Conservation (phyloP, 2,113 vertebrate species). For the Alosa alosa region DNA sequence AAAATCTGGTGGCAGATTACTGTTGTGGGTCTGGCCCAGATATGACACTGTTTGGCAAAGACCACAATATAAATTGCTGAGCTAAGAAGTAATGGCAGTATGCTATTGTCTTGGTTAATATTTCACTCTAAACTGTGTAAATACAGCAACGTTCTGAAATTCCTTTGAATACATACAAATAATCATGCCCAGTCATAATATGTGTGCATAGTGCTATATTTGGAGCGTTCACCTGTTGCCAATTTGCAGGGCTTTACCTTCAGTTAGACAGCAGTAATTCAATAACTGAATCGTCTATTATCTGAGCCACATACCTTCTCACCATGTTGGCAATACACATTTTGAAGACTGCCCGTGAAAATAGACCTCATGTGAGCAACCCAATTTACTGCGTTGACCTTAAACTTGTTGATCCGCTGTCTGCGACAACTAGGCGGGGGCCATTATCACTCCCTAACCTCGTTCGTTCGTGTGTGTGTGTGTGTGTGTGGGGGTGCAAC, state of each 20-base stretch:
- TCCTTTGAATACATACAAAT: background rate
- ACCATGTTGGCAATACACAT: background rate
- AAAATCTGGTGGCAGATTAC: too few species aligned
- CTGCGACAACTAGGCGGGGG: conserved; percentile 33
- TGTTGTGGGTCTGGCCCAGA: too few species aligned
- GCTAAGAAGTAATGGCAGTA: background rate
- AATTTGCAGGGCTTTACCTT: conserved; percentile 10
- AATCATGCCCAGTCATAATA: background rate
- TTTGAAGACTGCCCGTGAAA: conserved; percentile 3
- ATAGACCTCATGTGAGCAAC: conserved; percentile 32
- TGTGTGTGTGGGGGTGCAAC: background rate
- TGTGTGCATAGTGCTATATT: conserved; percentile 1
- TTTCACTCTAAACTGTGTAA: background rate
- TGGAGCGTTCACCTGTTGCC: conserved; percentile 1
- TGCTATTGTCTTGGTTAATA: background rate
- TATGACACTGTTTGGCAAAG: too few species aligned
- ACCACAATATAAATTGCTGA: background rate
- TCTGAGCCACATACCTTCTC: background rate
- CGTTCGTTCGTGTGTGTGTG: background rate
- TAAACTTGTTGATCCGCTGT: conserved; percentile 8
- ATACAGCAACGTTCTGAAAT: background rate
- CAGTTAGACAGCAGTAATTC: conserved; percentile 1
- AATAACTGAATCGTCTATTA: conserved; percentile 11
- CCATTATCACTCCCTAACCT: background rate
- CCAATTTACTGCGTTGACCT: background rate